Base-by-base conservation (phyloP, 2,113 vertebrate genomes). In the Erinaceus europaeus region DNA sequence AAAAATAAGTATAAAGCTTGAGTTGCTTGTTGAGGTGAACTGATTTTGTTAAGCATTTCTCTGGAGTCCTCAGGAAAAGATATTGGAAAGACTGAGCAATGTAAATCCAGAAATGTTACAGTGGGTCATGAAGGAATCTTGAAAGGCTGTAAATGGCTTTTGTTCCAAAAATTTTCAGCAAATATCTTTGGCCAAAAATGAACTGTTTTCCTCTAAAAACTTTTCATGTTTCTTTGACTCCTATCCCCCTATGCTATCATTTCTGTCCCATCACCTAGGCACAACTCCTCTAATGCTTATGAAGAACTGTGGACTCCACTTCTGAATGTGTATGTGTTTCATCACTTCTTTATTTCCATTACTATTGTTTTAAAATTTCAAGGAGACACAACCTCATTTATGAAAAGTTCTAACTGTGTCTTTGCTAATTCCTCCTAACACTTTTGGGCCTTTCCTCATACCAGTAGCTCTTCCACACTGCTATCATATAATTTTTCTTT, bases 301-400 rank as follows among this genome's bases (percentile, higher is more conserved):
- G 29, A 83, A 61, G 42, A 86, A 32, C 59, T 68, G 7, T 62
- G 14, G 38, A 69, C 75, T 86, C 38, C 32, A 34, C 36, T 23
- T 89, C 52, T 76, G 69, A 61, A 36, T 86, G 23, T n/a, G 21
- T 57, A 25, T 77, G 23, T 72, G 40, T 76, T 85, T 25, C 13
- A 38, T 88, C 67, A 79, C 13, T 77, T 88, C 65, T 88, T 91
- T 76, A 77, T 55, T 73, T 89, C 62, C 46, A n/a, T 79, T 27
- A 32, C 20, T 55, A 23, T 29, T 69, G 29, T 9, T 80, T 23
- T 64, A 79, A 48, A 64, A 64, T 79, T 64, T 64, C 61, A 71
- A 61, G 46, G 46, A 42, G 38, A 8, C 18, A n/a, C 15, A 73
- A 57, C 42, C 50, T 82, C 36, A 61, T 78, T 34, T 20, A 9